Percentiles rank a stretch among this genome's conserved stretches.
These are phyloP conservation scores for Bombus sibiricus DNA, from an alignment of 1,140 invertebrate genomes.

Conservation along the genomic window DNA sequence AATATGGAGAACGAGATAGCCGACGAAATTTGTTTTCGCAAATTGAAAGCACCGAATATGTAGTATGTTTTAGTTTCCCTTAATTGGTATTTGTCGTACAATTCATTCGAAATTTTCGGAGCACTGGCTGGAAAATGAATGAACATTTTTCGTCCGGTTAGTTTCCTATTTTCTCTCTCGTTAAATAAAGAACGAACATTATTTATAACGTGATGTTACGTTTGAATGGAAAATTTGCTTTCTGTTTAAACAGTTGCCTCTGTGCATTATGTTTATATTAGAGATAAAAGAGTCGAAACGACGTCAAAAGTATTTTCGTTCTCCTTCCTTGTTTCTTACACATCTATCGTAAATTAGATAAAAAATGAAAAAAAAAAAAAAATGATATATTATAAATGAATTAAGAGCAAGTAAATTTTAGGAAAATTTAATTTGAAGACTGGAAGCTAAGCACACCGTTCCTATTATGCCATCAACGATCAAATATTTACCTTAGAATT, in stretches of 20 bases:
- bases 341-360: not conserved
- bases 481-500: constrained; percentile 31
- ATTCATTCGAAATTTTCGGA: no score
- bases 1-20: not conserved
- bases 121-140: no score
- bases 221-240: not conserved
- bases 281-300: not conserved
- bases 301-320: not conserved
- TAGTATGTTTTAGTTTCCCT: not conserved
- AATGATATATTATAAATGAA: not conserved
- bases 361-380: not conserved
- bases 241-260: constrained; percentile 2
- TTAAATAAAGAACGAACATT: no score
- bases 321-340: not conserved
- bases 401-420: not conserved
- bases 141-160: no score
- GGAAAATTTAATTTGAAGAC: constrained; percentile 3
- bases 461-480: not conserved
- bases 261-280: not conserved
- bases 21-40: no score
- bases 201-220: not conserved
- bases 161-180: not conserved
- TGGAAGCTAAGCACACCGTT: not conserved
- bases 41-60: not conserved
- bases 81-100: not conserved